A percentile compares a stretch with the other conserved stretches of the same genome.
Conservation (phyloP, 1,140 invertebrate genomes). For the Temnothorax curvispinosus region DNA sequence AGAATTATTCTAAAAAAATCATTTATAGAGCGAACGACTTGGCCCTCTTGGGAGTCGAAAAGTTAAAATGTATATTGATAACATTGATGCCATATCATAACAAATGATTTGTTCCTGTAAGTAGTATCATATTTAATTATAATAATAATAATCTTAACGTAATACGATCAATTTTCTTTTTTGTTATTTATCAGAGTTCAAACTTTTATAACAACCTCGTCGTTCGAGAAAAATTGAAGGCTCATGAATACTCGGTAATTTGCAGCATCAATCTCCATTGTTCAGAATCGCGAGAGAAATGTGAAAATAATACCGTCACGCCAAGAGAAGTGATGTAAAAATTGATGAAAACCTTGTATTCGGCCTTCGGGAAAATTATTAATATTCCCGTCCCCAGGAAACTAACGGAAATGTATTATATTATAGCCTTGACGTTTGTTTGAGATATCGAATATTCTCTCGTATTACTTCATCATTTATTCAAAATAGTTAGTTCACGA, state of each 20-base stretch:
- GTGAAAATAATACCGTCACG: background rate
- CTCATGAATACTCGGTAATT: background rate
- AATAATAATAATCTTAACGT: background rate
- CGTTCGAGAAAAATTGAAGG: background rate
- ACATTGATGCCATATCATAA: background rate
- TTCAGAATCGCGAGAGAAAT: conserved; percentile 17
- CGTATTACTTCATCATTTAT: background rate
- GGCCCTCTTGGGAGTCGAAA: too few relatives aligned
- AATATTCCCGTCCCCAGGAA: background rate
- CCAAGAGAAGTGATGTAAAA: conserved; percentile 9
- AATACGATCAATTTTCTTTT: background rate
- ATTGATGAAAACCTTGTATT: conserved; percentile 11
- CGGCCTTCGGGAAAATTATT: conserved; percentile 15
- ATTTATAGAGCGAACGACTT: too few relatives aligned
- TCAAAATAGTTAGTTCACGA: background rate
- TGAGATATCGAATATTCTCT: background rate
- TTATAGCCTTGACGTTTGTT: background rate
- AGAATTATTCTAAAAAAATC: too few relatives aligned
- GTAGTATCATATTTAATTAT: background rate
- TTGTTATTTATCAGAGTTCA: background rate
- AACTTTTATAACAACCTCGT: background rate
- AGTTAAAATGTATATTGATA: background rate
- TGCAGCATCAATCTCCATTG: background rate
- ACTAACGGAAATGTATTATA: background rate
- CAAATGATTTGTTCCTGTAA: background rate